These are phyloP conservation scores for Acanthosepion esculentum DNA, from an alignment of 2,888 invertebrate species.

Conservation along the genomic window DNA sequence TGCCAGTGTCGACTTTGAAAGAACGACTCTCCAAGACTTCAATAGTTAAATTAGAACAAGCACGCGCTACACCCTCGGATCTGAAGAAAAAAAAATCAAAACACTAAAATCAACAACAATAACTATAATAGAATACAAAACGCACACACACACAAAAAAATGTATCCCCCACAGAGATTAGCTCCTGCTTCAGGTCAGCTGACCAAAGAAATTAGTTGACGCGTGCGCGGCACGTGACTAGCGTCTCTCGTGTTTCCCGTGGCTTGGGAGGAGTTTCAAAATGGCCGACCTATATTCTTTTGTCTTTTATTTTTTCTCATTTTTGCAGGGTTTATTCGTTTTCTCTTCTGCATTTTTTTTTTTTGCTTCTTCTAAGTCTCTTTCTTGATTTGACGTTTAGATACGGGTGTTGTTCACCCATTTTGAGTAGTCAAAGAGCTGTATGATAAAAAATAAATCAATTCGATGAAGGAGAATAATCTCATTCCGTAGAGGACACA, in stretches of 20 bases:
- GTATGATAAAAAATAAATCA: no score
- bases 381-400: conserved; percentile 1
- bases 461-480: not conserved
- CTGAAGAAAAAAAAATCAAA: not conserved
- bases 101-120: conserved; percentile 13
- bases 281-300: conserved; percentile 33
- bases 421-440: not conserved
- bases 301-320: not conserved
- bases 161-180: not conserved
- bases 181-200: not conserved
- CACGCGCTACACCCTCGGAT: not conserved
- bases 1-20: not conserved
- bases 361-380: not conserved
- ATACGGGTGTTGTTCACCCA: not conserved
- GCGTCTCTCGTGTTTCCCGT: not conserved
- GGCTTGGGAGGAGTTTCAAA: conserved; percentile 20
- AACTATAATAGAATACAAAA: not conserved
- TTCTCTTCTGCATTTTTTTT: not conserved
- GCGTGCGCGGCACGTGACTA: conserved; percentile 17
- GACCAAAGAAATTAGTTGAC: conserved; percentile 22
- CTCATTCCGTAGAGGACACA: not conserved
- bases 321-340: not conserved
- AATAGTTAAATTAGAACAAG: not conserved
- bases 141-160: not conserved
- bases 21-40: not conserved